phyloP scores from a whole-genome alignment of 2,888 invertebrate genomes.

The Junonia oenone region DNA sequence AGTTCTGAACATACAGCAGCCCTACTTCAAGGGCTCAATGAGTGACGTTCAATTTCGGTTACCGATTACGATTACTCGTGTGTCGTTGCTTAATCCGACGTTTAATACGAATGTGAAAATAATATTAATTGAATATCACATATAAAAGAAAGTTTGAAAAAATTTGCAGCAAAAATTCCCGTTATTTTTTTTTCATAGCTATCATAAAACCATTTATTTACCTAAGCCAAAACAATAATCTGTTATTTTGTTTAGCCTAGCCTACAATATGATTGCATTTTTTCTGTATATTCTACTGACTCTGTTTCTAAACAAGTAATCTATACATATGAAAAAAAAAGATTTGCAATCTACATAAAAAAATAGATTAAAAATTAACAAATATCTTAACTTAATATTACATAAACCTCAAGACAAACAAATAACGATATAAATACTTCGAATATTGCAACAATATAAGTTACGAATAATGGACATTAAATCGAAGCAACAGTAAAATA shows the following conservation, averaged over 20 bases:
- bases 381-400: no score
- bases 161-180: no score
- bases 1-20: neutral
- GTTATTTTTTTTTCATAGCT: no score
- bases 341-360: no score
- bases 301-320: no score
- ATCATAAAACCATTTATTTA: no score
- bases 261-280: no score
- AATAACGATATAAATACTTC: neutral
- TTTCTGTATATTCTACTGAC: no score
- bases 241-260: no score
- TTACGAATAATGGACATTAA: constrained; percentile 8
- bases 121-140: neutral
- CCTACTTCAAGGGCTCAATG: neutral
- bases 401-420: neutral
- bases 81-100: constrained; percentile 9
- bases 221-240: no score
- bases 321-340: no score
- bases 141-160: neutral
- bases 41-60: constrained; percentile 14
- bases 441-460: neutral
- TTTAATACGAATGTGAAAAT: neutral
- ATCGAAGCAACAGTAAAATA: constrained; percentile 21
- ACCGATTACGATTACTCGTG: constrained; percentile 13
- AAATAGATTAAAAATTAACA: no score